Evolutionary conservation across 1,140 invertebrate genomes (phyloP), one percentile per base, ranked within the genome.

Genomic region (Leptinotarsa undecemlineata): DNA sequence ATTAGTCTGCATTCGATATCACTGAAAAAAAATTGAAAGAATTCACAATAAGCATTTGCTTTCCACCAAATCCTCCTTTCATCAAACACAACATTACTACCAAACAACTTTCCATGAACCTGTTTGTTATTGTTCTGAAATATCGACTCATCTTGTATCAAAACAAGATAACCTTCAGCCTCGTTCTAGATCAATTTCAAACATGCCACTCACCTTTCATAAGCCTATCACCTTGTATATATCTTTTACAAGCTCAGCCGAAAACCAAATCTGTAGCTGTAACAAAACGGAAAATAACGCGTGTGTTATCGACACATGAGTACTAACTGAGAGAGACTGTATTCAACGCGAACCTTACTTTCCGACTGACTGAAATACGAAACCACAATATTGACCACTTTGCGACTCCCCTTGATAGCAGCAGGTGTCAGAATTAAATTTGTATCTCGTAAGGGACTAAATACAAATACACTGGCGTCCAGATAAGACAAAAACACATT

Each of bases 341-440:
- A 57, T 57, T 57, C 15, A 4, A 57, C 51, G 51, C 51, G 51
- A 57, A 42, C 33, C 33, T 42, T 3, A 42, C 33, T 42, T 42
- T n/a, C 63, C 63, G 63, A 21, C 21, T 66, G 21, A 68, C 42
- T 26, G 33, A 47, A 68, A 68, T 26, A 47, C 26, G 66, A 68
- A 68, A 68, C 33, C 26, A 42, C 60, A 51, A 67, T 67, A 73
- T 73, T 73, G 72, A 67, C 33, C 62, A 67, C 62, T 67, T 73
- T 67, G 48, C 47, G 42, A 57, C 71, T 47, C 60, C 72, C 71
- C 72, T 48, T 64, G 47, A 62, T 62, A 63, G 64, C 68, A 64
- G 70, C 73, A 62, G 61, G 73, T 48, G 26, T 62, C 62, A 60
- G 64, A n/a, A 68, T 68, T 68, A 48, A 48, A 47, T 68, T 68